Base-by-base conservation (phyloP, 1,140 invertebrate species). In the Lasioglossum albipes region DNA sequence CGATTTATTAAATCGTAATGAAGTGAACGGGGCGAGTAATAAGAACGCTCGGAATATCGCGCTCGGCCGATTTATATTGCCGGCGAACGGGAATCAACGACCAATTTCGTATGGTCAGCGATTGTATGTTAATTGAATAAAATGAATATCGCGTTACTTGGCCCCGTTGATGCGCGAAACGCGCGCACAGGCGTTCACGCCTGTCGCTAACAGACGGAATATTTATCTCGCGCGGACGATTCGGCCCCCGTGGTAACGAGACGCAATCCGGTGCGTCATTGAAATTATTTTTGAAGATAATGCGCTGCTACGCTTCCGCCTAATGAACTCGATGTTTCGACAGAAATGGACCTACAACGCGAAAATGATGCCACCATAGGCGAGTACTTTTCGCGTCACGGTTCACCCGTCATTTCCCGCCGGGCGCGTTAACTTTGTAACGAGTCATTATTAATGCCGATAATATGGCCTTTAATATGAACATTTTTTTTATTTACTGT, bases 211-310 rank as follows among this genome's bases (percentile, higher is more conserved):
- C 76, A 78, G 59, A 54, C 45, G 31, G 36, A 66, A 64, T 54
- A 54, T 79, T 79, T 79, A 73, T 73, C 61, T 31, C 27, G 27
- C 27, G 75, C 27, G 36, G 31, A 52, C 76, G 31, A 72, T 31
- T 77, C 57, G 67, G 45, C 69, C 45, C 61, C 36, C n/a, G 27
- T 59, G 54, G 36, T 66, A 42, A 22, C 13, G 45, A n/a, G 65
- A 22, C 22, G 42, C 49, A 27, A 7, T 42, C n/a, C 27, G 41
- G 49, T 57, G 64, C 10, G 31, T 42, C 57, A 73, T 73, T 66
- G 69, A 73, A 79, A 79, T 79, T 72, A 79, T 72, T 73, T 79
- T 79, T 66, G 10, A 41, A 42, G 16, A 71, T 64, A 66, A 79
- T 49, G 42, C 57, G 27, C 20, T 20, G 10, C 16, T 61, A 9